A percentile compares a stretch with the other conserved stretches of the same genome.
Conservation (phyloP, 2,113 vertebrate species). For the Daubentonia madagascariensis region DNA sequence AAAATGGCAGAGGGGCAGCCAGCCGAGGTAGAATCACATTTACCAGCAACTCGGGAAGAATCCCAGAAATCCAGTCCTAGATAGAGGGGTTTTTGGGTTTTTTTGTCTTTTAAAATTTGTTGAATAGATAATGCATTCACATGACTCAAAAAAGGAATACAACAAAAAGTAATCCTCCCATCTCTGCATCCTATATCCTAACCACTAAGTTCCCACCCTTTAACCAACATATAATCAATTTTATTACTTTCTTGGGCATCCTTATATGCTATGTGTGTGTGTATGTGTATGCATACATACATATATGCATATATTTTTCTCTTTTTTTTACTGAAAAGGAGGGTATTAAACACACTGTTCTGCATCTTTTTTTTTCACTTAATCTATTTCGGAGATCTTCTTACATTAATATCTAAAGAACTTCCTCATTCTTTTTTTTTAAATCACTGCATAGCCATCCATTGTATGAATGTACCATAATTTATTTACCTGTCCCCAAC, state of each 20-base stretch:
- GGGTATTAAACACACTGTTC: neutral
- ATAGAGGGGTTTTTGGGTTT: neutral
- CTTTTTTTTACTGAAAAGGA: neutral
- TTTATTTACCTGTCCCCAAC: neutral
- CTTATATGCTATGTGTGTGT: neutral
- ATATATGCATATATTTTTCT: neutral
- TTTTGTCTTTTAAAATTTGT: constrained; percentile 3
- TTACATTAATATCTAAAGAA: neutral
- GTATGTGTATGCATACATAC: neutral
- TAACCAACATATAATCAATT: neutral
- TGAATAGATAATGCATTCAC: neutral
- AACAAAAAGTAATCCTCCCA: neutral
- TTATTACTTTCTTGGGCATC: constrained; percentile 31
- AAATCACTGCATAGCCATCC: neutral
- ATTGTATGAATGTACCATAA: neutral
- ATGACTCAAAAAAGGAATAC: neutral
- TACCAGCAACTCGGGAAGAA: neutral
- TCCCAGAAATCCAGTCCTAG: neutral
- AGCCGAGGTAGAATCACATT: neutral
- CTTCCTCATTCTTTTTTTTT: constrained; percentile 22
- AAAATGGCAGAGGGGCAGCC: neutral
- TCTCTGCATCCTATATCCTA: neutral
- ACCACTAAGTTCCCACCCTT: neutral
- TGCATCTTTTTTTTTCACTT: neutral
- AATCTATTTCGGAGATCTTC: constrained; percentile 17